Base-by-base conservation (phyloP, 2,113 vertebrate species). In the Bostrychus sinensis region DNA sequence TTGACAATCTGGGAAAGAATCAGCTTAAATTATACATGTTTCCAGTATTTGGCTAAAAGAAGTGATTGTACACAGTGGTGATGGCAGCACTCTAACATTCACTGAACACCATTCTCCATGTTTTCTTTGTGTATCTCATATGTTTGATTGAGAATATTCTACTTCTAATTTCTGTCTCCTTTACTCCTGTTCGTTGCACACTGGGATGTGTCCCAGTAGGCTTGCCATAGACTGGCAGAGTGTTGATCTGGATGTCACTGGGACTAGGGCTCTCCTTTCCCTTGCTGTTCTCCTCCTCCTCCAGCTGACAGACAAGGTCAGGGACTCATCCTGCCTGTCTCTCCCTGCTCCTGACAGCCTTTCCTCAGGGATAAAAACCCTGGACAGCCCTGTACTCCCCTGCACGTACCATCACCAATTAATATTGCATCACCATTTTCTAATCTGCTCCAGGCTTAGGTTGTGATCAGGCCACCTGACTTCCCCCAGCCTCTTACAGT, bases 271-370 rank as follows among this genome's bases (percentile, higher is more conserved):
- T 81, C 79, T 81, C 59, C 84, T 75, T 62, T 68, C 64, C 73
- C 70, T 70, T 62, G 66, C 73, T 85, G 14, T 34, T 34, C 66
- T 70, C 64, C 75, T 79, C 64, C 56, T 77, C 59, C 75, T 78
- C 78, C 78, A 54, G 77, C 84, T 91, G 91, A 93, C 91, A 92
- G 92, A 84, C 82, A 89, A 93, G 91, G 91, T 92, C 92, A 92
- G 78, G 62, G 83, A 78, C 85, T 82, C 85, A 82, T 87, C 77
- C 78, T 34, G 77, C 73, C 83, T 71, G 79, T 88, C 87, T 89
- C 81, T 81, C 69, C 71, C 43, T 37, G 72, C 76, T 82, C 60
- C 80, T 91, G 92, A 91, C 92, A 92, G 89, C 71, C 70, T 79
- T 62, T 88, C 91, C 89, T 85, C n/a, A 9, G 90, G 88, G 91